phyloP scores from a whole-genome alignment of 2,113 vertebrate species.

The Pungitius pungitius region DNA sequence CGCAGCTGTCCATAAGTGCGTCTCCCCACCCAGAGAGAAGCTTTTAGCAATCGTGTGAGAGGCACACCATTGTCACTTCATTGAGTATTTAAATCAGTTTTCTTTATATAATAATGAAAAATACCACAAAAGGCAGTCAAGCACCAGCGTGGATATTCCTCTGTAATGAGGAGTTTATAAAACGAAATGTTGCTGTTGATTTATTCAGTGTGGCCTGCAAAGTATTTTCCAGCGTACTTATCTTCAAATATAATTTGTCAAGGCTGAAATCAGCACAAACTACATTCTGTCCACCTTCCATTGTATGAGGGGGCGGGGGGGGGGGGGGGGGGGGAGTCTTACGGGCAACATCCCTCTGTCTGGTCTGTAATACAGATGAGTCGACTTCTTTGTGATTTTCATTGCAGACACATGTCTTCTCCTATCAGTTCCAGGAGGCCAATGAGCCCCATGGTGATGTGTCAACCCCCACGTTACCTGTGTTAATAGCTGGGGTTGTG shows the following conservation, averaged over 20 bases:
- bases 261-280: background rate
- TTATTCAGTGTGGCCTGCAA: too few species aligned
- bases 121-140: background rate
- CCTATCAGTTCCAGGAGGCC: background rate
- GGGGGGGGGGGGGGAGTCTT: background rate
- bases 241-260: background rate
- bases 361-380: background rate
- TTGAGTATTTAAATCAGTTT: background rate
- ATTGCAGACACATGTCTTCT: background rate
- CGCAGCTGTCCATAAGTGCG: background rate
- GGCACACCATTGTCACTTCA: background rate
- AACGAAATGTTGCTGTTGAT: background rate
- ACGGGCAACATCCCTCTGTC: background rate
- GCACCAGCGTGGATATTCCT: background rate
- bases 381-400: background rate
- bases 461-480: background rate
- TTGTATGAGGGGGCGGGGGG: background rate
- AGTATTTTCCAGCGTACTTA: too few species aligned
- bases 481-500: constrained; percentile 18
- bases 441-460: constrained; percentile 14
- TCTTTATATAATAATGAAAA: background rate
- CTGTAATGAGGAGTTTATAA: background rate
- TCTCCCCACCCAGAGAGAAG: background rate
- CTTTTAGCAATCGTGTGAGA: too few species aligned
- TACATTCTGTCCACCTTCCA: background rate